Conservation (phyloP, 2,113 vertebrate species). For the Piprites chloris region DNA sequence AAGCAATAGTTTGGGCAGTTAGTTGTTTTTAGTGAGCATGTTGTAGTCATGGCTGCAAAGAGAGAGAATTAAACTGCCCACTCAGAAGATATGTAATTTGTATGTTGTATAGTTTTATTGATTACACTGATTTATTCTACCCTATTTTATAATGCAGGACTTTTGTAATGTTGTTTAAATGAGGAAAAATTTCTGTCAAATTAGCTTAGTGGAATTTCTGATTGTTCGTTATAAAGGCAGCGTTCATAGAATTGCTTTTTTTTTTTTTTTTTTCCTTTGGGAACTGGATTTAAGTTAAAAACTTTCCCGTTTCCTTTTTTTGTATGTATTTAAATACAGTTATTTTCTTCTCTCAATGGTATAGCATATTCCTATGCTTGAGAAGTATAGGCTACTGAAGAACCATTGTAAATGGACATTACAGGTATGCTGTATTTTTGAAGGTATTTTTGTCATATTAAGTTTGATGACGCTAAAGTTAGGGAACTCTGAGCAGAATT, state of each 20-base stretch:
- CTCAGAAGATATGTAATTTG: constrained; percentile 90
- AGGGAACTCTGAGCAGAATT: constrained; percentile 87
- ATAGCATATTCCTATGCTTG: constrained; percentile 92
- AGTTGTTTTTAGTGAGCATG: constrained; percentile 88
- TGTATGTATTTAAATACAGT: constrained; percentile 96
- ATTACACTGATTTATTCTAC: constrained; percentile 99
- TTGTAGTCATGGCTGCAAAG: constrained; percentile 87
- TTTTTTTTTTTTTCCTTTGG: constrained; percentile 70
- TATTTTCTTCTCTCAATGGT: constrained; percentile 87
- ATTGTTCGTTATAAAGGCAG: constrained; percentile 94
- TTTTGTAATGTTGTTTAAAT: constrained; percentile 99
- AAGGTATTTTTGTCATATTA: constrained; percentile 92
- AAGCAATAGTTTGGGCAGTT: constrained; percentile 99
- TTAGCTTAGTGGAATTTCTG: constrained; percentile 97
- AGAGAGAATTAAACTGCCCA: constrained; percentile 81
- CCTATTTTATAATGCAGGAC: constrained; percentile 99
- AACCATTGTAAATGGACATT: constrained; percentile 98
- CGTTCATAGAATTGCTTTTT: constrained; percentile 91
- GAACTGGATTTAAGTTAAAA: constrained; percentile 98
- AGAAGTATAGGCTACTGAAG: constrained; percentile 89
- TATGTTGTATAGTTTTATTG: constrained; percentile 99
- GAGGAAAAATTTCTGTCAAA: constrained; percentile 91
- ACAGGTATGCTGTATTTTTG: constrained; percentile 97
- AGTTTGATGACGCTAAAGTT: constrained; percentile 92
- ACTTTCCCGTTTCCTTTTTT: constrained; percentile 92